These are phyloP conservation scores for Sinhomidia bicolor DNA, from an alignment of 2,888 invertebrate genomes.

Conservation along the genomic window DNA sequence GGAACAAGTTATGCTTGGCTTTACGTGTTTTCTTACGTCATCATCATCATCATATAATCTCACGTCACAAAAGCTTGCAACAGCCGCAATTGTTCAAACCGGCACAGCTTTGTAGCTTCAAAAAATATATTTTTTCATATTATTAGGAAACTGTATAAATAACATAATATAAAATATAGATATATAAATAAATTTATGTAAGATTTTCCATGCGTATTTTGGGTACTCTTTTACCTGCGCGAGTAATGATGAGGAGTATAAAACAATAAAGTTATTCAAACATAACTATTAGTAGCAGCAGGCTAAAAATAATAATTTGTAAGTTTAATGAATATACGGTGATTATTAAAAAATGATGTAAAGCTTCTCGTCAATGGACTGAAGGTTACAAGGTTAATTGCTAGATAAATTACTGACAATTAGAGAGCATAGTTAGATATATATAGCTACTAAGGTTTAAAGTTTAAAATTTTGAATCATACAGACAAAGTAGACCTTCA, in stretches of 20 bases:
- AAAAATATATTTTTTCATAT: no score
- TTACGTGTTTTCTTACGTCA: not conserved
- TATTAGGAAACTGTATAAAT: no score
- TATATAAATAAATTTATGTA: not conserved
- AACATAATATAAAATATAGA: no score
- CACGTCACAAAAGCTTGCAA: no score
- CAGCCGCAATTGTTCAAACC: no score
- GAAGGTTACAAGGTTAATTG: conserved; percentile 32
- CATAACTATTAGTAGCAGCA: conserved; percentile 58
- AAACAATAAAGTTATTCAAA: conserved; percentile 49
- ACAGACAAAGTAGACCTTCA: not conserved
- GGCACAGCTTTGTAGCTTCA: no score
- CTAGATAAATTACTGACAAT: conserved; percentile 36
- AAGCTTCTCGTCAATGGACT: not conserved
- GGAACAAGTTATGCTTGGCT: not conserved
- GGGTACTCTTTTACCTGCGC: not conserved
- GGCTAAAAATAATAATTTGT: conserved; percentile 19
- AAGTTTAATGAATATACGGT: conserved; percentile 44
- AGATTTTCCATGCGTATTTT: not conserved
- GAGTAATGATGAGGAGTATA: not conserved
- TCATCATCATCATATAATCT: not conserved
- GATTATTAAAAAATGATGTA: not conserved
- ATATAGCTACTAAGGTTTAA: not conserved
- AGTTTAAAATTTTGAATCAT: not conserved
- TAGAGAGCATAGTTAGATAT: not conserved